Evolutionary conservation across 2,888 invertebrate species (phyloP).

Genomic region (Heliconius sara): DNA sequence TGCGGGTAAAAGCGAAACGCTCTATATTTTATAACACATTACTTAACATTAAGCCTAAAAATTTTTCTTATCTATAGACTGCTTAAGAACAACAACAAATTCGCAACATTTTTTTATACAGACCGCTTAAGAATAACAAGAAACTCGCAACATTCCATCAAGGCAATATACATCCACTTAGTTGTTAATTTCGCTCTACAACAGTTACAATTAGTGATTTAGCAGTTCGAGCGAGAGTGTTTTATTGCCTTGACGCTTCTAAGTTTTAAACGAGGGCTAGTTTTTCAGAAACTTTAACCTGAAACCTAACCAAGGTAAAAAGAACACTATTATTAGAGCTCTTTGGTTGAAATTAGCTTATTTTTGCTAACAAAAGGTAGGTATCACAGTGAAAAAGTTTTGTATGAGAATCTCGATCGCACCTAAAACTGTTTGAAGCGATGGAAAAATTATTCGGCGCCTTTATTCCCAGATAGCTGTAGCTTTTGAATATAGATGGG

Average conservation of each 20-base stretch:
- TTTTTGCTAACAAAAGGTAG: constrained; percentile 9
- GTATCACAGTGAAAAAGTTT: constrained; percentile 49
- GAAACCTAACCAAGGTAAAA: neutral
- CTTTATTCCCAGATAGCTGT: constrained; percentile 44
- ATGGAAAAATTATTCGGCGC: constrained; percentile 68
- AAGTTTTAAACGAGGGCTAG: constrained; percentile 53
- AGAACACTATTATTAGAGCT: neutral
- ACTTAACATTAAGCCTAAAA: too few species aligned
- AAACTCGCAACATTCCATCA: constrained; percentile 13
- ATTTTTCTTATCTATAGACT: too few species aligned
- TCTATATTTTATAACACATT: too few species aligned
- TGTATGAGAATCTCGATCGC: constrained; percentile 68
- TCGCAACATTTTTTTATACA: neutral
- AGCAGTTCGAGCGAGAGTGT: constrained; percentile 66
- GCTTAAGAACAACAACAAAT: neutral
- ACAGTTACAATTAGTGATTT: constrained; percentile 60
- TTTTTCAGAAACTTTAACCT: constrained; percentile 48
- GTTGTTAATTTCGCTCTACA: constrained; percentile 24
- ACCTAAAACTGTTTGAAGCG: constrained; percentile 59
- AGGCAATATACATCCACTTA: constrained; percentile 13
- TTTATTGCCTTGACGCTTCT: constrained; percentile 65
- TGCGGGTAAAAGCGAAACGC: too few species aligned
- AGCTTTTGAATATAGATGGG: constrained; percentile 43
- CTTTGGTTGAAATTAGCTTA: constrained; percentile 6
- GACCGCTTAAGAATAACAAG: neutral